Conservation (phyloP, 2,113 vertebrate genomes). For the Xiphorhynchus elegans region DNA sequence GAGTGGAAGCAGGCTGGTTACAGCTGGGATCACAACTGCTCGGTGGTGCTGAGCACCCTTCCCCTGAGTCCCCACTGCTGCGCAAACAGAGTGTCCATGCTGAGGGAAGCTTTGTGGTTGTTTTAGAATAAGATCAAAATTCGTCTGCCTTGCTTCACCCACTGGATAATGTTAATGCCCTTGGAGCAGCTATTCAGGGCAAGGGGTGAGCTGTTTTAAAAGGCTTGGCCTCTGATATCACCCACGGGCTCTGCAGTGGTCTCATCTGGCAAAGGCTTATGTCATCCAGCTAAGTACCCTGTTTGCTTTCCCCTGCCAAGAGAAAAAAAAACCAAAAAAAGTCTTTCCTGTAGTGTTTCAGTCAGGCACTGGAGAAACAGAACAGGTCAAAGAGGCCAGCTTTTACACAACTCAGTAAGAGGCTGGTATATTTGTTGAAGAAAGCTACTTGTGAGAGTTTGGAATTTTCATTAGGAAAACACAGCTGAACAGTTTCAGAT, state of each 20-base stretch:
- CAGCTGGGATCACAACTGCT: not conserved
- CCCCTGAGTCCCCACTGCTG: not conserved
- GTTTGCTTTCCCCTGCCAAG: not conserved
- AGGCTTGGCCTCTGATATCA: slow-evolving; percentile 2
- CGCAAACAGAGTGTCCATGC: not conserved
- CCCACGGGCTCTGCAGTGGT: not conserved
- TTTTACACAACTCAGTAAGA: not conserved
- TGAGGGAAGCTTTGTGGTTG: not conserved
- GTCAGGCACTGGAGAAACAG: not conserved
- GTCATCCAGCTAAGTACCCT: slow-evolving; percentile 14
- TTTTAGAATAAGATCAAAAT: not conserved
- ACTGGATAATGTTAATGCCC: slow-evolving; percentile 27
- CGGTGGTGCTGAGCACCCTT: not conserved
- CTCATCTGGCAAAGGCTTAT: not conserved
- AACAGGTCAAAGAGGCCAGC: not conserved
- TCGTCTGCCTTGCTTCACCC: slow-evolving; percentile 1
- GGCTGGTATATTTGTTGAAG: not conserved
- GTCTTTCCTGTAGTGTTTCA: not conserved
- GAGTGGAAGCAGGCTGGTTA: not conserved
- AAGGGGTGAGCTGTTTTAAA: slow-evolving; percentile 19
- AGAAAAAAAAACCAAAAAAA: not conserved
- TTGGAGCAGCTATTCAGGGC: not conserved
- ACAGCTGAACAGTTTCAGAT: not conserved
- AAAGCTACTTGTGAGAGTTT: not conserved
- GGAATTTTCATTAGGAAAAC: not conserved